Evolutionary conservation across 2,888 invertebrate genomes (phyloP), one percentile per base, ranked within the genome.

Genomic region (Labia minor): DNA sequence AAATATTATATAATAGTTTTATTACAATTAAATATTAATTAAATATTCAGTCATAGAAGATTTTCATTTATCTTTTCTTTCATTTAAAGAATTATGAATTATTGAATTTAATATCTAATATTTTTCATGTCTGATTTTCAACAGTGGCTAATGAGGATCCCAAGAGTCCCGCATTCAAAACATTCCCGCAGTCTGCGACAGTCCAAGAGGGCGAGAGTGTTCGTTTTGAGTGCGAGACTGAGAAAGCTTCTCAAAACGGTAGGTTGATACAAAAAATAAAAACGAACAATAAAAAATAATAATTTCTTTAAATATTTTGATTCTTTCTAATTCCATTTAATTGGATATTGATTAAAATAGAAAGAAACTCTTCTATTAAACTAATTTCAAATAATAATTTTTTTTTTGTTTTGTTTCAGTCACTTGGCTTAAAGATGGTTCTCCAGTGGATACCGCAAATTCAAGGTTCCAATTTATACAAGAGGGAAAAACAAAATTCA

Each of bases 351-450:
- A 18, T 21, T 11, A 33, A 21, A 37, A 37, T 21, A 37, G 19
- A 21, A n/a, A n/a, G n/a, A 14, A 18, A 65, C 63, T 33, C 62
- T 66, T 26, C 62, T 37, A n/a, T 26, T 62, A 16, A 19, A 61
- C 6, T 33, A 11, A 33, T 33, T 33, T 33, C 33, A 8, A 6
- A 33, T 33, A 16, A 20, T 49, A 63, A 61, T 26, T 64, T 49
- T 26, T 21, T 19, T 69, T 67, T 65, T 61, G 66, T 65, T 63
- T 66, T 63, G 67, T 72, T 74, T 6, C 73, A 83, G 83, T 83
- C 67, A 80, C 80, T 70, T 96, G 96, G 95, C 81, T 91, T 75
- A 95, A 95, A 81, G 95, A 96, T 81, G 93, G 93, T 74, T 91
- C 91, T 76, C 86, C 88, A 67, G 85, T 96, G 72, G 90, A 92